Evolutionary conservation across 1,140 invertebrate species (phyloP).

Genomic region (Drosophila ercepeae): DNA sequence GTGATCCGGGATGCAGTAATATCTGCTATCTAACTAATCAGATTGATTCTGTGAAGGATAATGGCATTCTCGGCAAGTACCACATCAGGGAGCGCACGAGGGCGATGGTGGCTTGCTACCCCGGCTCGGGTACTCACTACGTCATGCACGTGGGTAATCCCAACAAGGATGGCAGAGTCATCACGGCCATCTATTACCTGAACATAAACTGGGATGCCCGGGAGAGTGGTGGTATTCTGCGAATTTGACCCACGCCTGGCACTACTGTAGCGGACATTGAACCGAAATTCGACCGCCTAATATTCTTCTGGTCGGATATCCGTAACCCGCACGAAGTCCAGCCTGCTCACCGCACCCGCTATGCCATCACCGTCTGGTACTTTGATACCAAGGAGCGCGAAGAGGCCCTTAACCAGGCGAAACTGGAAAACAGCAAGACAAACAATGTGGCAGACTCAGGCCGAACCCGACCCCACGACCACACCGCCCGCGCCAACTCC

Average conservation of each 20-base stretch:
- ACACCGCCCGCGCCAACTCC: slow-evolving; percentile 19
- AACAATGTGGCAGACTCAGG: slow-evolving; percentile 41
- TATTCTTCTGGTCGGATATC: slow-evolving; percentile 99
- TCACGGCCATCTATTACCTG: slow-evolving; percentile 98
- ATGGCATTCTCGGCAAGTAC: slow-evolving; percentile 93
- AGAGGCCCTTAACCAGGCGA: slow-evolving; percentile 86
- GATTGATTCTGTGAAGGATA: slow-evolving; percentile 90
- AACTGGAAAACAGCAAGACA: slow-evolving; percentile 66
- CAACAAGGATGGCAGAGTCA: slow-evolving; percentile 96
- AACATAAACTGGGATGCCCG: slow-evolving; percentile 96
- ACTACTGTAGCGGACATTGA: slow-evolving; percentile 95
- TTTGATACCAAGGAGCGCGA: slow-evolving; percentile 94
- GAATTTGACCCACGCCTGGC: slow-evolving; percentile 94
- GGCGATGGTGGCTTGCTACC: slow-evolving; percentile 99
- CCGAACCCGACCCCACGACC: slow-evolving; percentile 64
- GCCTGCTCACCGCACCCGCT: slow-evolving; percentile 93
- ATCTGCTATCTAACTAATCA: slow-evolving; percentile 93
- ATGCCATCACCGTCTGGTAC: slow-evolving; percentile 98
- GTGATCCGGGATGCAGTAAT: slow-evolving; percentile 90
- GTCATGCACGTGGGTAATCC: slow-evolving; percentile 99
- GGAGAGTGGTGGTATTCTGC: slow-evolving; percentile 87
- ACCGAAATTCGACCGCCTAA: slow-evolving; percentile 95
- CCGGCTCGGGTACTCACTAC: slow-evolving; percentile 95
- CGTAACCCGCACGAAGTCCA: slow-evolving; percentile 98
- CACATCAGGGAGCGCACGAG: slow-evolving; percentile 95